These are phyloP conservation scores for Dolichomitus sp. DNA, from an alignment of 2,888 invertebrate species.

Conservation along the genomic window DNA sequence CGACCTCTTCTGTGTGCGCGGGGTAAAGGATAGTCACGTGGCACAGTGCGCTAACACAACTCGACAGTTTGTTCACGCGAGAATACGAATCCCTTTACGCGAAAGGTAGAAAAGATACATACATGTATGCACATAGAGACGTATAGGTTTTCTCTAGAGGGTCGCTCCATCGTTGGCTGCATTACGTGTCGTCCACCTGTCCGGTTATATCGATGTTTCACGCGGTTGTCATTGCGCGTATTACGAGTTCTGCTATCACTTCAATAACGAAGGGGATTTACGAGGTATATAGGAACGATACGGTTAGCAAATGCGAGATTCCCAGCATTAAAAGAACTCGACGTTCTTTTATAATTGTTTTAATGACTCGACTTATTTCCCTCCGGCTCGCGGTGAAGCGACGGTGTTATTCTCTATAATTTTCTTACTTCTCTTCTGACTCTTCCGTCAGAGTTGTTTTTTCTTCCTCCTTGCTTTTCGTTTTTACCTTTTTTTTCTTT, in stretches of 20 bases:
- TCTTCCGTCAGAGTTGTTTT: not conserved
- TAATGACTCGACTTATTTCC: slow-evolving; percentile 76
- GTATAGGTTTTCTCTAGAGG: slow-evolving; percentile 8
- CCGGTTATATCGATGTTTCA: slow-evolving; percentile 1
- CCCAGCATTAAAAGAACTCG: not conserved
- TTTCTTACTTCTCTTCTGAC: slow-evolving; percentile 3
- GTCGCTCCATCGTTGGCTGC: slow-evolving; percentile 6
- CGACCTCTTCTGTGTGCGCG: slow-evolving; percentile 2
- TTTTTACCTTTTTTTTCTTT: slow-evolving; percentile 13
- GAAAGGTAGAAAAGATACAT: not conserved
- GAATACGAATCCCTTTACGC: slow-evolving; percentile 27
- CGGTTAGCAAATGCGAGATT: not conserved
- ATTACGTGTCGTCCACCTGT: not conserved
- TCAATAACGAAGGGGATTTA: not conserved
- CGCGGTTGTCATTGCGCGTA: not conserved
- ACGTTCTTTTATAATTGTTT: slow-evolving; percentile 78
- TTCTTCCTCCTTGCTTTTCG: slow-evolving; percentile 19
- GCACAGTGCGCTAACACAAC: not conserved
- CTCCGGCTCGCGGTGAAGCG: slow-evolving; percentile 15
- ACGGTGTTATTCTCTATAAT: slow-evolving; percentile 11
- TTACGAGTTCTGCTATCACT: slow-evolving; percentile 6
- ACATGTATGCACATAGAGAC: not conserved
- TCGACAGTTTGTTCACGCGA: slow-evolving; percentile 16
- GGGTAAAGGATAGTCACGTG: slow-evolving; percentile 21
- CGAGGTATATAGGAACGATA: not conserved